These are phyloP conservation scores for Trematomus bernacchii DNA, from an alignment of 2,797 vertebrate genomes.

Conservation along the genomic window DNA sequence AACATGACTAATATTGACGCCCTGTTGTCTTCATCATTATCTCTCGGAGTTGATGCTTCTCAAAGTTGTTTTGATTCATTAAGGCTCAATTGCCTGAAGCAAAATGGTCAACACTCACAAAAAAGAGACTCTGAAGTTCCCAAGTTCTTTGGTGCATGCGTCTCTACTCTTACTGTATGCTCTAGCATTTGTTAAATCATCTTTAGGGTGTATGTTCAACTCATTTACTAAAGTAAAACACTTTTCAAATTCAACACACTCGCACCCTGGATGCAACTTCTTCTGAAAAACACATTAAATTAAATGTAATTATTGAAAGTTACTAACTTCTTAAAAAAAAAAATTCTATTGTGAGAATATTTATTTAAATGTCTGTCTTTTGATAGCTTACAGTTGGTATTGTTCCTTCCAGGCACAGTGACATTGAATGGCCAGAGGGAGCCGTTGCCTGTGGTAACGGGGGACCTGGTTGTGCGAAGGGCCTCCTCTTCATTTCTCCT, in stretches of 20 bases:
- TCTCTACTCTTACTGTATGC: not conserved
- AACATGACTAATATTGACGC: not conserved
- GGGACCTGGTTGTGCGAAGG: slow-evolving; percentile 80
- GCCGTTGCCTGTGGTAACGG: slow-evolving; percentile 83
- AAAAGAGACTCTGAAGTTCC: not conserved
- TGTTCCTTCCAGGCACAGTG: slow-evolving; percentile 82
- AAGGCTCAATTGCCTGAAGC: not conserved
- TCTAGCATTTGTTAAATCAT: not conserved
- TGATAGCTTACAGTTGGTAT: not conserved
- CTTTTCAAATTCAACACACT: not conserved
- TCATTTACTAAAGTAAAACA: not conserved
- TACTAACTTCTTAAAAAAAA: not conserved
- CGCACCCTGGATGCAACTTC: not conserved
- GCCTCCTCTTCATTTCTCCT: slow-evolving; percentile 90
- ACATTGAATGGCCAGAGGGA: slow-evolving; percentile 83
- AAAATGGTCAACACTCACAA: not conserved
- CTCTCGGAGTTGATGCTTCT: too few species aligned
- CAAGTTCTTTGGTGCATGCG: not conserved
- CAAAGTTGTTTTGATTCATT: not conserved
- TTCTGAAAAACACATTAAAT: not conserved
- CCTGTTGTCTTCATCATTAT: too few species aligned
- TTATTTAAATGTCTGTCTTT: not conserved
- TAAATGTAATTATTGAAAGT: not conserved
- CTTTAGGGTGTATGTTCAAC: too few species aligned
- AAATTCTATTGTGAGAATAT: not conserved